These are phyloP conservation scores for Pampusana beccarii DNA, from an alignment of 2,113 vertebrate genomes.

Conservation along the genomic window DNA sequence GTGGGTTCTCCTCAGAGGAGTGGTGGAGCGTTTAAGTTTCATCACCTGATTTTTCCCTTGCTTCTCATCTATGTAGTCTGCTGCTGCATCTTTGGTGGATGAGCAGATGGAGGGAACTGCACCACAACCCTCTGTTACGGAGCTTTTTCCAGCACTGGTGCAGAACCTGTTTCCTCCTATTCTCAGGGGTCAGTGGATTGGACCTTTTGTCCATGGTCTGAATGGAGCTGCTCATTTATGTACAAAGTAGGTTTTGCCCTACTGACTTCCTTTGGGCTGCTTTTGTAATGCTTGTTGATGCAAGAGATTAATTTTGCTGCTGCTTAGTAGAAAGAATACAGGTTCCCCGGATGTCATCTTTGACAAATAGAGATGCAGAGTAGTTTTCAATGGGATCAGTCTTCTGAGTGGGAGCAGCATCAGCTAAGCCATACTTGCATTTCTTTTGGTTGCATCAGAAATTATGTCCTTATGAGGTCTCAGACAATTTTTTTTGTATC, in stretches of 20 bases:
- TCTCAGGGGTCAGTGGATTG: not conserved
- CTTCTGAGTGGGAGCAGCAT: not conserved
- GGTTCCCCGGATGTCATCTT: not conserved
- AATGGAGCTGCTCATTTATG: not conserved
- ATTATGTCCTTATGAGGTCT: not conserved
- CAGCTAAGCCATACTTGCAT: not conserved
- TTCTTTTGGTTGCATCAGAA: not conserved
- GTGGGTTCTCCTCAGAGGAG: too few relatives aligned
- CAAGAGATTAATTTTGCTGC: not conserved
- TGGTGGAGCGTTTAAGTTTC: too few relatives aligned
- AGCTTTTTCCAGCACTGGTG: not conserved
- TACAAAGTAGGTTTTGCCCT: not conserved
- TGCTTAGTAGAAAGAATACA: not conserved
- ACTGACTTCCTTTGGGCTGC: not conserved
- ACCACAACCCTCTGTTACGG: fast-evolving
- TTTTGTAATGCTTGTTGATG: not conserved
- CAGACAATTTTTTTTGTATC: not conserved
- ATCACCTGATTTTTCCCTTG: not conserved
- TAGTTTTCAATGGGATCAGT: not conserved
- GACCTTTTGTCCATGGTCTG: not conserved
- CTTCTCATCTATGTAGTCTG: not conserved
- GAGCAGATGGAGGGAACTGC: not conserved
- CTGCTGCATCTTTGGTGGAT: fast-evolving
- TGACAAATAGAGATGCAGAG: not conserved
- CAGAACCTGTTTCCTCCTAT: not conserved